Evolutionary conservation across 2,797 vertebrate genomes (phyloP).

Genomic region (Balearica regulorum): DNA sequence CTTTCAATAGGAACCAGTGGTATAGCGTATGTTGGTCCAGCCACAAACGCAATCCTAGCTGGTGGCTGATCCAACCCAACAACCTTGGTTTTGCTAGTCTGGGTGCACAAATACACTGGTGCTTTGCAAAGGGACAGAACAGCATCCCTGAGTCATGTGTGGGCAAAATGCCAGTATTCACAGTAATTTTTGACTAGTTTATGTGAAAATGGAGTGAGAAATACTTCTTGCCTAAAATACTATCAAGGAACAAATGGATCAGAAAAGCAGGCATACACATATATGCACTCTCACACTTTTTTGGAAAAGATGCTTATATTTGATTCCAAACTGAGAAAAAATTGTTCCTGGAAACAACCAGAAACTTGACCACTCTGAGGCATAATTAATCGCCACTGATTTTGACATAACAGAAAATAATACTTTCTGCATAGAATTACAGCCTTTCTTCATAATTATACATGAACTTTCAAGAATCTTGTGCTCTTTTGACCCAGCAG

Average conservation of each 20-base stretch:
- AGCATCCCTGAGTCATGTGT: not conserved
- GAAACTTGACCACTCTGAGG: not conserved
- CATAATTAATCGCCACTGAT: not conserved
- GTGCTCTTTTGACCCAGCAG: not conserved
- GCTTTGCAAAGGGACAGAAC: not conserved
- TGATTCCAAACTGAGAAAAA: not conserved
- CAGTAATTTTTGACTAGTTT: not conserved
- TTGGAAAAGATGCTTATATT: not conserved
- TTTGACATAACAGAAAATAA: not conserved
- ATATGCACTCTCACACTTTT: not conserved
- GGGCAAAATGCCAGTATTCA: not conserved
- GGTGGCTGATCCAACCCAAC: not conserved
- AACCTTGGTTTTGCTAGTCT: not conserved
- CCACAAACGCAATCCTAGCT: fast-evolving
- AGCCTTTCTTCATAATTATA: not conserved
- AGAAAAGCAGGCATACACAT: not conserved
- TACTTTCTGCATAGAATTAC: not conserved
- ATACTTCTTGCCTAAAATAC: not conserved
- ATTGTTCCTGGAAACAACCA: not conserved
- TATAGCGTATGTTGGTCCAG: not conserved
- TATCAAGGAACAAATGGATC: not conserved
- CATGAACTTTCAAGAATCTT: not conserved
- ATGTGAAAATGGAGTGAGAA: not conserved
- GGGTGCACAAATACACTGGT: not conserved
- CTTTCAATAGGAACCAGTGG: not conserved